Base-by-base conservation (phyloP, 2,797 vertebrate genomes). In the Parambassis ranga region DNA sequence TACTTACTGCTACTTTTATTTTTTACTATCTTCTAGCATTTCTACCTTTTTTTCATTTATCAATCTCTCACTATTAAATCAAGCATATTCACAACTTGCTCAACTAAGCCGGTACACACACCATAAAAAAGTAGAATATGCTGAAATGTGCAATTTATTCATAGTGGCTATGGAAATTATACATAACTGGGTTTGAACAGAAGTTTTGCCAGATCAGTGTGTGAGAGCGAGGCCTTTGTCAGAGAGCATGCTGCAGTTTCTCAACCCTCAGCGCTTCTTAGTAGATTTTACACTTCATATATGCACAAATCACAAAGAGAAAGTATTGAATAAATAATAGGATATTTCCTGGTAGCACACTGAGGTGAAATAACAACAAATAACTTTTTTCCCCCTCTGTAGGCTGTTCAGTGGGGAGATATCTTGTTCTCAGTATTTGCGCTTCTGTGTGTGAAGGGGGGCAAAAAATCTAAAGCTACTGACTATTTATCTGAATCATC, bases 301-400 rank as follows among this genome's bases (percentile, higher is more conserved):
- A 92, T 92, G 88, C 89, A 92, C 85, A 86, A 81, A 85, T 83
- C 84, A 87, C 88, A 91, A 90, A 87, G 81, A 77, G 72, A 86
- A 85, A 71, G 58, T 71, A 65, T 79, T 93, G 90, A 91, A 92
- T 92, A 91, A 92, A 90, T 93, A 87, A 92, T 93, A 83, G 77
- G 79, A 85, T 87, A 84, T 88, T 91, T 92, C 89, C 87, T 90
- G 79, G 76, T 87, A 84, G 85, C 85, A 86, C 82, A 86, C 82
- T 87, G 87, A 86, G 89, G 88, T 91, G 87, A 92, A 91, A 89
- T 90, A 82, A 86, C 77, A 82, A 84, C 52, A 82, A 86, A 83
- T 81, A 82, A 81, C 71, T 79, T 86, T 89, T 83, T 68, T 64
- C 37, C 64, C 71, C 59, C 70, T 80, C 81, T 82, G 80, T 79